A percentile compares a stretch with the other conserved stretches of the same genome.
Conservation (phyloP, 37 sponge, comb jelly and placozoan genomes). For the Dysidea cf. avara region DNA sequence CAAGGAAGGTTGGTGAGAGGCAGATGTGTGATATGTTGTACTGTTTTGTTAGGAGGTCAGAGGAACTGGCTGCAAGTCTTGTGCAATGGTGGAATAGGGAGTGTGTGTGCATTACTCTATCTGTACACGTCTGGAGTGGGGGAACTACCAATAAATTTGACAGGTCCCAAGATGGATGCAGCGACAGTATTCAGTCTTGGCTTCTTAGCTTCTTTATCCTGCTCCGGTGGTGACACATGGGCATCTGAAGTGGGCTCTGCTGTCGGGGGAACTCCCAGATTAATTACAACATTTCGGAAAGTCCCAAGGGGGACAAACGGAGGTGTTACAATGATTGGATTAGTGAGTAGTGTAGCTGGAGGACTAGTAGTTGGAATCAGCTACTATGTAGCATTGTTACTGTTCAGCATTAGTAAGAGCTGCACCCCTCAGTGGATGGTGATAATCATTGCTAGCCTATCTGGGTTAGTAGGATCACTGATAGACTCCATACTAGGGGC, state of each 20-base stretch:
- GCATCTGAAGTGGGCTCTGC: slow-evolving; percentile 93
- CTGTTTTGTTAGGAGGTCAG: slow-evolving; percentile 62
- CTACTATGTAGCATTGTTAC: slow-evolving; percentile 27
- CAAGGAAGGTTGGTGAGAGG: slow-evolving; percentile 33
- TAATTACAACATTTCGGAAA: slow-evolving; percentile 61
- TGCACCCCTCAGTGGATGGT: slow-evolving; percentile 16
- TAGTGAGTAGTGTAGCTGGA: slow-evolving; percentile 67
- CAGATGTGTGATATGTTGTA: not conserved
- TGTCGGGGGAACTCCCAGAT: slow-evolving; percentile 65
- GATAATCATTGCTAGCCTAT: slow-evolving; percentile 36
- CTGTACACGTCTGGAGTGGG: slow-evolving; percentile 36
- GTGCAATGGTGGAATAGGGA: slow-evolving; percentile 83
- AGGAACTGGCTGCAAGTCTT: slow-evolving; percentile 86
- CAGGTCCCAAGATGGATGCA: not conserved
- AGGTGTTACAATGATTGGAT: slow-evolving; percentile 72
- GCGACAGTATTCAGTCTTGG: slow-evolving; percentile 43
- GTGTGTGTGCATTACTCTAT: slow-evolving; percentile 58
- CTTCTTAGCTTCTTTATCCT: slow-evolving; percentile 58
- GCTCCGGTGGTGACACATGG: slow-evolving; percentile 95
- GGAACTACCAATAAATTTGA: slow-evolving; percentile 30
- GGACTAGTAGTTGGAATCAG: slow-evolving; percentile 73
- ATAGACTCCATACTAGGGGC: slow-evolving; percentile 89
- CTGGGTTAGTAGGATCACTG: slow-evolving; percentile 78
- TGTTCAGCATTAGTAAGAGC: slow-evolving; percentile 6
- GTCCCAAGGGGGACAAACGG: slow-evolving; percentile 95